Evolutionary conservation across 2,888 invertebrate genomes (phyloP).

Genomic region (Pilophorus perplexus): DNA sequence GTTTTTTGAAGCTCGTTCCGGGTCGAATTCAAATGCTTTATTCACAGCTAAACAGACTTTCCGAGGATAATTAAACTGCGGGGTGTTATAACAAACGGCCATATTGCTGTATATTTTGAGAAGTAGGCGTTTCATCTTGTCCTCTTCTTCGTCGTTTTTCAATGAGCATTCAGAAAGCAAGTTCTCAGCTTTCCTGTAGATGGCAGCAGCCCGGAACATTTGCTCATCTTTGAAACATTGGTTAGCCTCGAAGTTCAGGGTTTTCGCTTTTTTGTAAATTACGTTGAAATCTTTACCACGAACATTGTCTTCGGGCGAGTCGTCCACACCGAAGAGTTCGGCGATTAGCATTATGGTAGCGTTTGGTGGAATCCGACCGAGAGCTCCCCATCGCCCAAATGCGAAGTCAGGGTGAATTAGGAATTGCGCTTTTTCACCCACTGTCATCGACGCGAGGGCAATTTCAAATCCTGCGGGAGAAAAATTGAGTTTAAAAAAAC

Average conservation of each 20-base stretch:
- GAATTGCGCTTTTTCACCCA: not conserved
- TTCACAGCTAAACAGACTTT: not conserved
- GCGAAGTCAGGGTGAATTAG: not conserved
- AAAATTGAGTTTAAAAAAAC: too few species aligned
- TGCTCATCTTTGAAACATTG: too few species aligned
- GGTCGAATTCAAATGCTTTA: not conserved
- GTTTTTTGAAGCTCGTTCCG: not conserved
- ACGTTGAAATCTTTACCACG: not conserved
- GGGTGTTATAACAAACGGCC: slow-evolving; percentile 34
- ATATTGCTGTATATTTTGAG: slow-evolving; percentile 35
- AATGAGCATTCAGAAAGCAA: not conserved
- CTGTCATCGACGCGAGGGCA: not conserved
- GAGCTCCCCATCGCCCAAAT: not conserved
- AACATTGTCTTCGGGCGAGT: not conserved
- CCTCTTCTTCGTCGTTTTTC: slow-evolving; percentile 16
- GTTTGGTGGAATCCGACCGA: not conserved
- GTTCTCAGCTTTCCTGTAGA: not conserved
- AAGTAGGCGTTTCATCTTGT: slow-evolving; percentile 15
- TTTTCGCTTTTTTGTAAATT: not conserved
- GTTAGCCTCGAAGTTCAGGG: not conserved
- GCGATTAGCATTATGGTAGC: not conserved
- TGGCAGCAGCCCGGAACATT: not conserved
- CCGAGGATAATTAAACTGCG: slow-evolving; percentile 30
- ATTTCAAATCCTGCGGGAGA: not conserved
- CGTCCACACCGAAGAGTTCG: not conserved